Percentiles rank a stretch among this genome's conserved stretches.
Evolutionary conservation across 2,797 vertebrate genomes (phyloP).

Genomic region (Xiphophorus birchmanni): DNA sequence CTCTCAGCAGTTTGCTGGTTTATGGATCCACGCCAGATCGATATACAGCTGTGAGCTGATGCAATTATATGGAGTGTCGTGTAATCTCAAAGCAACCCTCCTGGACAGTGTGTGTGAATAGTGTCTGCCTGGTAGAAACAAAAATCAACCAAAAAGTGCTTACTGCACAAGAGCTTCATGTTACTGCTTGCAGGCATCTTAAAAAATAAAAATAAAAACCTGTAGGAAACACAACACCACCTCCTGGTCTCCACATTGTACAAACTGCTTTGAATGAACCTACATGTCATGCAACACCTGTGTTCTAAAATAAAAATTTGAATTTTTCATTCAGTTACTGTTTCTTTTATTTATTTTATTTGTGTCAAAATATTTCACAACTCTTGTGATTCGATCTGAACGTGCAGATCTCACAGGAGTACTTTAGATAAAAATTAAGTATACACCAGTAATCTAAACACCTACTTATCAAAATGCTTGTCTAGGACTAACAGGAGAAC

Average conservation of each 20-base stretch:
- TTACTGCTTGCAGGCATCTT: neutral
- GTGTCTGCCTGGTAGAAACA: slow-evolving; percentile 27
- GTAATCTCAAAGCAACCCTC: slow-evolving; percentile 62
- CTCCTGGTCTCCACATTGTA: slow-evolving; percentile 9
- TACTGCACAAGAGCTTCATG: slow-evolving; percentile 8
- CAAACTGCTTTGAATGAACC: neutral
- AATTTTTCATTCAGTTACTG: neutral
- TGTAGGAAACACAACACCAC: slow-evolving; percentile 19
- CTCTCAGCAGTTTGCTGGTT: slow-evolving; percentile 39
- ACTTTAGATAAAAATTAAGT: neutral
- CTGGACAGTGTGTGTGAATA: slow-evolving; percentile 50
- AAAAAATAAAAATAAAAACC: neutral
- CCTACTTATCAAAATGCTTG: neutral
- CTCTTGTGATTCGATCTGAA: slow-evolving; percentile 8
- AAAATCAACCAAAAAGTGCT: slow-evolving; percentile 36
- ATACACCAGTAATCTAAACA: neutral
- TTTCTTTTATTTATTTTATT: neutral
- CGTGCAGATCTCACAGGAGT: neutral
- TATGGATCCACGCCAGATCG: slow-evolving; percentile 53
- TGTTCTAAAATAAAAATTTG: neutral
- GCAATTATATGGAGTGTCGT: slow-evolving; percentile 63
- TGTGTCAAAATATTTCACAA: neutral
- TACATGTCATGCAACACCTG: neutral
- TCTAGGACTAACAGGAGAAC: slow-evolving; percentile 7
- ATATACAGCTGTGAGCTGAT: slow-evolving; percentile 64